phyloP scores from a whole-genome alignment of 2,888 invertebrate species.

The Hemithea aestivaria region DNA sequence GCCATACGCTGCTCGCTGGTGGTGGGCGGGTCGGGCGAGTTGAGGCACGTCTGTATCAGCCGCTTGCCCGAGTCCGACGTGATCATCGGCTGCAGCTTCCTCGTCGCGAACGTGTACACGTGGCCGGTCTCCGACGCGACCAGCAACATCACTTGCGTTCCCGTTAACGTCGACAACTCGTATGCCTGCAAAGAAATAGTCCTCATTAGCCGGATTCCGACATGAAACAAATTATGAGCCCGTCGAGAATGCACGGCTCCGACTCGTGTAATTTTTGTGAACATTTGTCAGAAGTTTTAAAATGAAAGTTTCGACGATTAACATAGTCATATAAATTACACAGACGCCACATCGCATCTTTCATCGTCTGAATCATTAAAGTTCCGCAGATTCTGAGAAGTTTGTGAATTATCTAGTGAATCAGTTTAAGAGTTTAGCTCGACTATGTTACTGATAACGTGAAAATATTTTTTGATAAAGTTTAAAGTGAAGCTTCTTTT shows the following conservation, averaged over 20 bases:
- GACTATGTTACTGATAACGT: too few relatives aligned
- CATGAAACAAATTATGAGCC: slow-evolving; percentile 17
- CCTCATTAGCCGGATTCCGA: slow-evolving; percentile 17
- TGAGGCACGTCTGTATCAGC: slow-evolving; percentile 98
- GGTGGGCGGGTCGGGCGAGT: slow-evolving; percentile 95
- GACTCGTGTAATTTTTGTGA: slow-evolving; percentile 29
- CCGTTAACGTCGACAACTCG: slow-evolving; percentile 98
- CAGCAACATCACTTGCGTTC: slow-evolving; percentile 99
- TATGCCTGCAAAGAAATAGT: slow-evolving; percentile 88
- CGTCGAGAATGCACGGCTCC: slow-evolving; percentile 5
- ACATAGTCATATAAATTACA: slow-evolving; percentile 14
- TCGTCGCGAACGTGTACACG: slow-evolving; percentile 99
- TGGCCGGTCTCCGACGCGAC: slow-evolving; percentile 99
- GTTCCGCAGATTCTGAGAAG: slow-evolving; percentile 15
- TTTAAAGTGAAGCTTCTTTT: slow-evolving; percentile 36
- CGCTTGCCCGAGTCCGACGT: slow-evolving; percentile 98
- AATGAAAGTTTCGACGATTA: slow-evolving; percentile 20
- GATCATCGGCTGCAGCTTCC: slow-evolving; percentile 99
- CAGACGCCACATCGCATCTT: slow-evolving; percentile 9
- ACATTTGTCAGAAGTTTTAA: slow-evolving; percentile 32
- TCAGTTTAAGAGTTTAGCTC: not conserved
- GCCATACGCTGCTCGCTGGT: slow-evolving; percentile 97
- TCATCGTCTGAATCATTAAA: slow-evolving; percentile 15
- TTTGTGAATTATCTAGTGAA: slow-evolving; percentile 1
- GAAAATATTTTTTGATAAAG: slow-evolving; percentile 12